Evolutionary conservation across 2,888 invertebrate species (phyloP), one percentile per base, ranked within the genome.

Genomic region (Pardosa pseudoannulata): DNA sequence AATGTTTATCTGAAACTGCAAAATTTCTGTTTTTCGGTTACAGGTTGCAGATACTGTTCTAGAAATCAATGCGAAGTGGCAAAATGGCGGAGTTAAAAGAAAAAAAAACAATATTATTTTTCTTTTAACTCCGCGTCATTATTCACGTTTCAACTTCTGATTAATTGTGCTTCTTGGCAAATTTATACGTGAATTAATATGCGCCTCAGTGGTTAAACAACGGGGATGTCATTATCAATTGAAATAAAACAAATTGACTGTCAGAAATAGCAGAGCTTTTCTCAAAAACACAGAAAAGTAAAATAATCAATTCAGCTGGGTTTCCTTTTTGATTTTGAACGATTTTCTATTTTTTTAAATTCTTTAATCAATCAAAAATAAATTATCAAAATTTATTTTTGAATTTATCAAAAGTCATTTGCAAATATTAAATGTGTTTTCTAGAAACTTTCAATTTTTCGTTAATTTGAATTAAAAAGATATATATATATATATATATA

Each of bases 81-180:
- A 67, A 31, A 67, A 31, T 31, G 31, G 5, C 31, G 29, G 16
- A 6, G 6, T 67, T 28, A 16, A 31, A 11, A 31, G 29, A 31
- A 67, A 67, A 67, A 67, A 64, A 7, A n/a, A 19, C 50, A 6
- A n/a, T n/a, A n/a, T n/a, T n/a, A n/a, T n/a, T 19, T 31, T 13
- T 67, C 31, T 67, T 31, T 28, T 67, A 28, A 67, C 28, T 67
- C 29, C 19, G 31, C 31, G 9, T n/a, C 67, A 67, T 67, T 67
- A 31, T 67, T 67, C 67, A 67, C 27, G 19, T 72, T 72, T 46
- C 72, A 72, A 31, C 72, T 50, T 72, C 32, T 13, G n/a, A 74
- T 74, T 64, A 75, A 75, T 75, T 75, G 41, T 29, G n/a, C 27
- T 41, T 19, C 28, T 65, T 41, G 75, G 11, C 64, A 75, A 41